Base-by-base conservation (phyloP, 2,797 vertebrate species). In the Eleutherodactylus coqui region DNA sequence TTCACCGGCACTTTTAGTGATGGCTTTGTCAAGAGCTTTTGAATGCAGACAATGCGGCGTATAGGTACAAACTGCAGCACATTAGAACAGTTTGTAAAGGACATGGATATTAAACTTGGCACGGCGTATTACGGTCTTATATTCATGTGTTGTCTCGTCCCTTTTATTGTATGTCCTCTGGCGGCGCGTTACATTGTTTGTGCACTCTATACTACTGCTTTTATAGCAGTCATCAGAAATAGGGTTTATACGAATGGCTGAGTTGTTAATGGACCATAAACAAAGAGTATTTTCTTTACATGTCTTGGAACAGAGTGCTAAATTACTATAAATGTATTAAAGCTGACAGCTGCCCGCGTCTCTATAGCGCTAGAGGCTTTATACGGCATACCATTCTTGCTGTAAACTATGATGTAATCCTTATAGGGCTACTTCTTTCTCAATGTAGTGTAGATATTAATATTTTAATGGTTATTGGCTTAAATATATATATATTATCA, bases 11-110 rank as follows among this genome's bases (percentile, higher is more conserved):
- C 75, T 84, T 87, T 84, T 53, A 75, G 82, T 80, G 80, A 87
- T 83, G 82, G 86, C 80, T 84, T 84, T 87, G 86, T 87, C 82
- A 84, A 80, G 77, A 69, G 80, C 81, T 41, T 87, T 87, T 83
- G 62, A 87, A 75, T 75, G 19, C 86, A 79, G 86, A 84, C 85
- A 87, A 87, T 64, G 82, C 76, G 29, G 43, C 32, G 64, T 73
- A 75, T 58, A 49, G 81, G 69, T 49, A 70, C 86, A 87, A 81
- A 85, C 45, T 34, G 82, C 62, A 87, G 58, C 55, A 76, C 75
- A 84, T 87, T 84, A 84, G 67, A 79, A 43, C 76, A 47, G 69
- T 76, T 64, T 87, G 82, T 79, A 84, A 84, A 87, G 69, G 69
- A 84, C 32, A n/a, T 11, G 53, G 82, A 79, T 76, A 78, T 80